Conservation (phyloP, 2,888 invertebrate species). For the Rhagium mordax region DNA sequence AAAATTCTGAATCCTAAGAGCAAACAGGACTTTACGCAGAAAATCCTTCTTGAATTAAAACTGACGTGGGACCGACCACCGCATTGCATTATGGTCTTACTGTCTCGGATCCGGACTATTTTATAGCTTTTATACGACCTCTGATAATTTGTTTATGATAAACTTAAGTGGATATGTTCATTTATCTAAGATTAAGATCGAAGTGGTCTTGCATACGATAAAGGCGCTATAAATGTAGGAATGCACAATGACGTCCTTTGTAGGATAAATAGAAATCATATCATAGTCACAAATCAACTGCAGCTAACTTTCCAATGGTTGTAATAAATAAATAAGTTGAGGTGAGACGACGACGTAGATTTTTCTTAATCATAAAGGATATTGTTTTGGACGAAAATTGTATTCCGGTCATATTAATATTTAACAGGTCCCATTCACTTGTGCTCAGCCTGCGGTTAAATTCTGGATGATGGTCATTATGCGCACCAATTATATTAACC, state of each 20-base stretch:
- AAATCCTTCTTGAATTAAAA: not conserved
- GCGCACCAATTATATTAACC: no score
- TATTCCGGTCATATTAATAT: no score
- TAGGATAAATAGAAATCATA: conserved; percentile 17
- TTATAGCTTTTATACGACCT: conserved; percentile 31
- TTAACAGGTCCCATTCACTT: no score
- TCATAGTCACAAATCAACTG: conserved; percentile 26
- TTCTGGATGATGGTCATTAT: no score
- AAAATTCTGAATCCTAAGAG: no score
- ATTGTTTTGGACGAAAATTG: no score
- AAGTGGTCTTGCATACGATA: conserved; percentile 30
- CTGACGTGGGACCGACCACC: not conserved
- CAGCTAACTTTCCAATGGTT: conserved; percentile 7
- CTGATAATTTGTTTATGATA: conserved; percentile 32
- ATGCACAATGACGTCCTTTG: conserved; percentile 27
- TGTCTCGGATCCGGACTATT: conserved; percentile 26
- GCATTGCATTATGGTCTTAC: not conserved
- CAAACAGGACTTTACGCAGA: not conserved
- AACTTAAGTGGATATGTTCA: conserved; percentile 36
- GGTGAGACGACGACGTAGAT: no score
- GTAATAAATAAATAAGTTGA: no score
- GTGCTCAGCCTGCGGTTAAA: no score
- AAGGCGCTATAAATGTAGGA: conserved; percentile 25
- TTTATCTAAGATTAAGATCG: conserved; percentile 34
- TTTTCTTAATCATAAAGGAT: no score